Evolutionary conservation across 1,140 invertebrate species (phyloP).

Genomic region (Drosophila erecta): DNA sequence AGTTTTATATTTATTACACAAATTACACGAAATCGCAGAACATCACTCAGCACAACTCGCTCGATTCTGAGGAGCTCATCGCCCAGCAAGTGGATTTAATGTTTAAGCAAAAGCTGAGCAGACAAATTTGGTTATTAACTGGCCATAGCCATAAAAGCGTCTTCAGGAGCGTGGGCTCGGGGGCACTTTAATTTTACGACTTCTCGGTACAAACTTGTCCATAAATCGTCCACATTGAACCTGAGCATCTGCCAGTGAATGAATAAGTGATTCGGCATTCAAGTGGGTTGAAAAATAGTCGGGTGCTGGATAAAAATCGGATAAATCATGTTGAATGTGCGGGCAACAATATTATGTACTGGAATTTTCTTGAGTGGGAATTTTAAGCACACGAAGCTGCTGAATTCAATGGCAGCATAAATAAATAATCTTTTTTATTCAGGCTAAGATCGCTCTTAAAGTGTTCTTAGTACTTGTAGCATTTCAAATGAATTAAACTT

Average conservation of each 20-base stretch:
- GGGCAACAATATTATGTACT: too few relatives aligned
- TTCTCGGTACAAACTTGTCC: constrained; percentile 51
- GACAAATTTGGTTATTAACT: constrained; percentile 78
- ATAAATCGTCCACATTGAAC: constrained; percentile 50
- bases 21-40: constrained; percentile 42
- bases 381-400: background rate
- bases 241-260: constrained; percentile 17
- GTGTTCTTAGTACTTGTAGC: too few relatives aligned
- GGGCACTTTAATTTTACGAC: constrained; percentile 66
- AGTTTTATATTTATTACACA: constrained; percentile 49
- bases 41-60: constrained; percentile 28
- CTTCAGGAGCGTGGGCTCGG: constrained; percentile 1
- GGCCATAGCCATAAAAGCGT: constrained; percentile 54
- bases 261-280: constrained; percentile 35
- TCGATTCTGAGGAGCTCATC: constrained; percentile 30
- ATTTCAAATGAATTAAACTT: too few relatives aligned
- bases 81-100: constrained; percentile 20
- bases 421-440: too few relatives aligned
- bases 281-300: constrained; percentile 17
- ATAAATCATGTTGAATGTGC: background rate
- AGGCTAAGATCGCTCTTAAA: too few relatives aligned
- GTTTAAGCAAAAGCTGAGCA: constrained; percentile 49
- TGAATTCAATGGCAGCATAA: too few relatives aligned
- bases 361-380: background rate
- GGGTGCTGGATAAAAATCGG: background rate